These are phyloP conservation scores for Forbesichthys papilliferus DNA, from an alignment of 2,113 vertebrate genomes.

Conservation along the genomic window DNA sequence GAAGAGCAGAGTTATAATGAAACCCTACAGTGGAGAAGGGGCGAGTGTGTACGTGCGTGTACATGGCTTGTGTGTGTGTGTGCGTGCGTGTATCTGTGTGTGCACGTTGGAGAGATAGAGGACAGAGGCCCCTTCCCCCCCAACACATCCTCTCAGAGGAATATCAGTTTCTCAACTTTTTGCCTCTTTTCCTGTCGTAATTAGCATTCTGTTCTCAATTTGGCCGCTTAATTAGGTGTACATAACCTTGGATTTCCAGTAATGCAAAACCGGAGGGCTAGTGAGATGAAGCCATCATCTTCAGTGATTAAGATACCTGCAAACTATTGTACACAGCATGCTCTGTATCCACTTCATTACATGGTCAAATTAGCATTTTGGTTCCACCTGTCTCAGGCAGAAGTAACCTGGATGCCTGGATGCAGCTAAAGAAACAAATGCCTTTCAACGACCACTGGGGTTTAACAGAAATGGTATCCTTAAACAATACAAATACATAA, in stretches of 20 bases:
- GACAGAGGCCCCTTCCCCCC: constrained; percentile 59
- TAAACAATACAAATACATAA: constrained; percentile 50
- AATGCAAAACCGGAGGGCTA: constrained; percentile 82
- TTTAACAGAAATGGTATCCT: constrained; percentile 61
- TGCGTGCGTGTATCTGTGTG: constrained; percentile 19
- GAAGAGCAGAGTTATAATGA: constrained; percentile 73
- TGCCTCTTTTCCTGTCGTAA: constrained; percentile 76
- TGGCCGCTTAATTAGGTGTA: constrained; percentile 84
- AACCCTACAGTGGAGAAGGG: constrained; percentile 62
- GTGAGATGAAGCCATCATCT: constrained; percentile 81
- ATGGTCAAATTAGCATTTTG: constrained; percentile 78
- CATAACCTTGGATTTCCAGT: constrained; percentile 86
- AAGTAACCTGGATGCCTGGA: constrained; percentile 41
- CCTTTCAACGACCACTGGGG: constrained; percentile 39
- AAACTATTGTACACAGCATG: constrained; percentile 73
- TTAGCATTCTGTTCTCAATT: constrained; percentile 86
- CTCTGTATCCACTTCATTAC: constrained; percentile 75
- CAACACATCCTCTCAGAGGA: constrained; percentile 79
- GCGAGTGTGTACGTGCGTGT: constrained; percentile 13
- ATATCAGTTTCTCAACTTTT: constrained; percentile 80
- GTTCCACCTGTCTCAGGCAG: constrained; percentile 69
- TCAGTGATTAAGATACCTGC: constrained; percentile 76
- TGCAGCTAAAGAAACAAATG: constrained; percentile 61
- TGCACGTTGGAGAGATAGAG: background rate
- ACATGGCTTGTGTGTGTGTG: constrained; percentile 6